Base-by-base conservation (phyloP, 2,797 vertebrate species). In the Poeciliopsis presidionis region DNA sequence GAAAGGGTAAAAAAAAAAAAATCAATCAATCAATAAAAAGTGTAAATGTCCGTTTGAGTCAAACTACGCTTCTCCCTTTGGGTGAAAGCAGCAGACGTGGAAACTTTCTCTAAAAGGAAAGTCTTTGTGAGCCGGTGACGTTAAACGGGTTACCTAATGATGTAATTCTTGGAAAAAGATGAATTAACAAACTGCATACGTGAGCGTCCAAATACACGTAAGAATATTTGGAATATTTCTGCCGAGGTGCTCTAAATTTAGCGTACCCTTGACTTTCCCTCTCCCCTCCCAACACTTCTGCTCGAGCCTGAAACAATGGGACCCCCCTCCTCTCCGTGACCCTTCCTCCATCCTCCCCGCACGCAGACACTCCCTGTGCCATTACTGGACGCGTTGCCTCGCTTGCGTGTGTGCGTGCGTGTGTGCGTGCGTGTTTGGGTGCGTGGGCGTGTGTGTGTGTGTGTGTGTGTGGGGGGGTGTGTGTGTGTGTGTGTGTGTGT, bases 281-380 rank as follows among this genome's bases (percentile, higher is more conserved):
- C 90, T 79, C 83, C 90, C 91, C 90, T 92, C 90, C 94, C 93
- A 90, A 90, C 86, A 92, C 92, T 93, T 93, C 89, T 94, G 93
- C 90, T 93, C 93, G 89, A 95, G 89, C 86, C 90, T 93, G 86
- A 89, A 95, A 96, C 95, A 96, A 96, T 96, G 89, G 49, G 93
- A 93, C 87, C 92, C 90, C 92, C 91, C 88, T 88, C 84, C 88
- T 84, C 86, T 87, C 90, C 87, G 86, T 75, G 87, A 90, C 86
- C 88, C 88, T 86, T 88, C 88, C 73, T 59, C 87, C 81, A 82
- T 82, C 88, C 87, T 81, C 77, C 84, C 88, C 83, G 78, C 86
- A 84, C 85, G 83, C 79, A 87, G 87, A 87, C 77, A 65, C 84
- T 76, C 77, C 73, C 81, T 83, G 81, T 86, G 86, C 87, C 88